These are phyloP conservation scores for Eulemur rubriventer DNA, from an alignment of 2,797 vertebrate genomes.

Conservation along the genomic window DNA sequence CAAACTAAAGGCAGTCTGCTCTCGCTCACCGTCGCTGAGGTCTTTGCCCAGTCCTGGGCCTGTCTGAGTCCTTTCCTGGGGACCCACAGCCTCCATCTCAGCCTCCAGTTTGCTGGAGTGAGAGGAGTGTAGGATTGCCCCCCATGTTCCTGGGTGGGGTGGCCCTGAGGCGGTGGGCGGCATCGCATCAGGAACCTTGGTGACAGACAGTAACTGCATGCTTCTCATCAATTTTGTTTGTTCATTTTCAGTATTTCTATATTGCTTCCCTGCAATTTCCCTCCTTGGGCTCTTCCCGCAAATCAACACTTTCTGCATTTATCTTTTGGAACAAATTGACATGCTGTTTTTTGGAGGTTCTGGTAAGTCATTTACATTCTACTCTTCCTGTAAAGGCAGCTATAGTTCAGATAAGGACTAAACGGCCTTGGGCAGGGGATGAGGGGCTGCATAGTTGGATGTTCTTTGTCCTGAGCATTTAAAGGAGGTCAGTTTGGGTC, in stretches of 20 bases:
- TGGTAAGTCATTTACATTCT: conserved; percentile 86
- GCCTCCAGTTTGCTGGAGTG: neutral
- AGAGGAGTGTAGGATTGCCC: neutral
- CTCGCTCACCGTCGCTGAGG: rapidly evolving
- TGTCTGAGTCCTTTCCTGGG: rapidly evolving
- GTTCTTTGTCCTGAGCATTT: neutral
- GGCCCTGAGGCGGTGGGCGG: too few species aligned
- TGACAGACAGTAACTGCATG: rapidly evolving
- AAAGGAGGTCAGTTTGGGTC: too few species aligned
- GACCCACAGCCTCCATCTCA: neutral
- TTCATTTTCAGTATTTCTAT: conserved; percentile 90
- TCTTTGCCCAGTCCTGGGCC: neutral
- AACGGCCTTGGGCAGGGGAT: neutral
- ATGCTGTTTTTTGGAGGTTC: conserved; percentile 97
- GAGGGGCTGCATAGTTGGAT: neutral
- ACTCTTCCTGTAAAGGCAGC: neutral
- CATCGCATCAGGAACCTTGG: rapidly evolving
- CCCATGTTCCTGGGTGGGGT: rapidly evolving
- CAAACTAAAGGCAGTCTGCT: too few species aligned
- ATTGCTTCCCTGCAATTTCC: conserved; percentile 96
- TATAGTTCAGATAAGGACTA: neutral
- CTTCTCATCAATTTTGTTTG: neutral
- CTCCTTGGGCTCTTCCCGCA: conserved; percentile 98
- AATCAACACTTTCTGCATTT: conserved; percentile 97
- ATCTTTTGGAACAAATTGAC: conserved; percentile 96